These are phyloP conservation scores for Acronicta psi DNA, from an alignment of 2,888 invertebrate species.

Conservation along the genomic window DNA sequence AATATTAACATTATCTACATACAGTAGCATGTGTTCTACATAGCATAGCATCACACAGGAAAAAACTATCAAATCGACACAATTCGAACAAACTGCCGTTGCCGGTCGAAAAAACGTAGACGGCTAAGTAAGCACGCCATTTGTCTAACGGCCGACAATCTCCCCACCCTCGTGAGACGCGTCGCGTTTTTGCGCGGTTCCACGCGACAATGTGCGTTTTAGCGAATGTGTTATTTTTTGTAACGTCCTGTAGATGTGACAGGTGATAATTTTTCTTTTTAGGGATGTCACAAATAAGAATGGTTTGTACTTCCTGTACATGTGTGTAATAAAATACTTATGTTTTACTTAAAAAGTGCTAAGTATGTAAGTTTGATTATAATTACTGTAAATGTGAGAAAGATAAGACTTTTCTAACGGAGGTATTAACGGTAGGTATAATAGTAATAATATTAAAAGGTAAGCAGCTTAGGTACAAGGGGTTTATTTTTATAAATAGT, in stretches of 20 bases:
- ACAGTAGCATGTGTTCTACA: not conserved
- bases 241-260: constrained; percentile 57
- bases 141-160: constrained; percentile 61
- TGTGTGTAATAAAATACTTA: not conserved
- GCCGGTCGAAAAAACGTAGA: constrained; percentile 54
- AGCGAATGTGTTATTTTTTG: constrained; percentile 57
- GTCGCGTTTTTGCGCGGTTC: constrained; percentile 53
- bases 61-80: constrained; percentile 37
- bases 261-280: constrained; percentile 55
- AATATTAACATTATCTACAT: no score
- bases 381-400: no score
- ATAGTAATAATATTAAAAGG: constrained; percentile 17
- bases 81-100: constrained; percentile 35
- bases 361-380: no score
- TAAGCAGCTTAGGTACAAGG: constrained; percentile 42
- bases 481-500: constrained; percentile 34
- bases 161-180: constrained; percentile 22
- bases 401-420: no score
- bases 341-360: no score
- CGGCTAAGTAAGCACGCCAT: constrained; percentile 61
- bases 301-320: not conserved
- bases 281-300: constrained; percentile 10
- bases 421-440: not conserved
- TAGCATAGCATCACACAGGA: not conserved
- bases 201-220: constrained; percentile 53